Conservation (phyloP, 92 coral and sea anemone species). For the Epizoanthus illoricatus region DNA sequence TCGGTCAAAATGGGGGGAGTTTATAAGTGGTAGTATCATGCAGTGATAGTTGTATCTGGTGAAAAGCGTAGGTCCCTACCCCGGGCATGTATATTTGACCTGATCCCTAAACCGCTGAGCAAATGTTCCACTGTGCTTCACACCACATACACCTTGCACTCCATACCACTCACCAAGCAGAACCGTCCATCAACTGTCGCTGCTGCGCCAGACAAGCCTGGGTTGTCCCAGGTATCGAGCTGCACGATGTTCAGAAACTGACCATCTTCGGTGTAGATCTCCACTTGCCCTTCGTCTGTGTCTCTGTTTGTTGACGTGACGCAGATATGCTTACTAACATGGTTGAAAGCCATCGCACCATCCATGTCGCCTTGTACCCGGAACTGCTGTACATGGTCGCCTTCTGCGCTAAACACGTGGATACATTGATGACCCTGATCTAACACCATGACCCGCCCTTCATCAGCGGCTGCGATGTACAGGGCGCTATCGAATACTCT, state of each 20-base stretch:
- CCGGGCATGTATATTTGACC: too few species aligned
- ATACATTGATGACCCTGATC: slow-evolving; percentile 38
- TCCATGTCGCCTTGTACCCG: slow-evolving; percentile 31
- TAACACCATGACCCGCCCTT: slow-evolving; percentile 36
- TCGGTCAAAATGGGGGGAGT: too few species aligned
- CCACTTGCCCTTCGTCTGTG: slow-evolving; percentile 35
- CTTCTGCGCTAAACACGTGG: slow-evolving; percentile 33
- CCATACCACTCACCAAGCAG: slow-evolving; percentile 38
- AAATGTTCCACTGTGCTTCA: not conserved
- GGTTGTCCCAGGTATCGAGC: slow-evolving; percentile 39
- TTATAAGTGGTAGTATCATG: too few species aligned
- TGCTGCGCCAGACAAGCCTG: slow-evolving; percentile 30
- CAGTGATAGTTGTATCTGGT: too few species aligned
- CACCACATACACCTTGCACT: slow-evolving; percentile 34
- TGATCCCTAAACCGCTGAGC: too few species aligned
- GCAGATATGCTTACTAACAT: not conserved
- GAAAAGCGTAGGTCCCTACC: too few species aligned
- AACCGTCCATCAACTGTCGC: slow-evolving; percentile 35
- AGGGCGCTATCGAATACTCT: slow-evolving; percentile 26
- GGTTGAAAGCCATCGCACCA: slow-evolving; percentile 20
- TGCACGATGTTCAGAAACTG: slow-evolving; percentile 12
- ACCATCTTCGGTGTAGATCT: slow-evolving; percentile 22
- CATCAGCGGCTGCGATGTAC: slow-evolving; percentile 23
- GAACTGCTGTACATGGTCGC: slow-evolving; percentile 29
- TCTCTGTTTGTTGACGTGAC: slow-evolving; percentile 31